Base-by-base conservation (phyloP, 2,888 invertebrate genomes). In the Agrilus cyanescens region DNA sequence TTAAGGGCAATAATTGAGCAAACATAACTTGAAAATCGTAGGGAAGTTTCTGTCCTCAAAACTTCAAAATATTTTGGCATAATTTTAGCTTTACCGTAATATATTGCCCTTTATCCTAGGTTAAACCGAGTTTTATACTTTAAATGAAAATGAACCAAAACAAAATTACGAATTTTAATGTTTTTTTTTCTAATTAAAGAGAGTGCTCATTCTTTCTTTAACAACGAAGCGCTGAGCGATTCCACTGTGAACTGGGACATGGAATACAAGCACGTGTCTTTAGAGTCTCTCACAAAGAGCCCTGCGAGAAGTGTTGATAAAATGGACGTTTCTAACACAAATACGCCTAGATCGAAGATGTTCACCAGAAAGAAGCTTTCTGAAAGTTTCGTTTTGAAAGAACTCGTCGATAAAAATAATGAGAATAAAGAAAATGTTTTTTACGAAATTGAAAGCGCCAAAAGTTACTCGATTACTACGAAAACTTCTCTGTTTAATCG, bases 301-400 rank as follows among this genome's bases (percentile, higher is more conserved):
- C 39, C 46, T 4, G 48, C 50, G 13, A 48, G 46, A 10, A 53
- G 50, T 18, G 20, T 16, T 12, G 44, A 51, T 18, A 53, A 55
- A 45, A 64, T 64, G 61, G 65, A 66, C 18, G 51, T 61, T 10
- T 63, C 63, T 4, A 58, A 56, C 45, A 50, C 57, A 2, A 57
- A 57, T 39, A 65, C 66, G 4, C 65, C 66, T 1, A 63, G 61
- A 44, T 61, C 65, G 6, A 61, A 59, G 49, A 53, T 59, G 30
- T 60, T 62, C 45, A 57, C 53, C 36, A 60, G 65, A 32, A 67
- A 67, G 55, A 63, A 66, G 51, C 54, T 67, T 13, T 65, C 66
- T 1, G 60, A 65, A 48, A 66, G 66, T 52, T 66, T 67, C 47
- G 44, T 50, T 7, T 59, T 57, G 44, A 48, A 51, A 18, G 59